These are phyloP conservation scores for Oryzaephilus surinamensis DNA, from an alignment of 1,140 invertebrate species.

Conservation along the genomic window DNA sequence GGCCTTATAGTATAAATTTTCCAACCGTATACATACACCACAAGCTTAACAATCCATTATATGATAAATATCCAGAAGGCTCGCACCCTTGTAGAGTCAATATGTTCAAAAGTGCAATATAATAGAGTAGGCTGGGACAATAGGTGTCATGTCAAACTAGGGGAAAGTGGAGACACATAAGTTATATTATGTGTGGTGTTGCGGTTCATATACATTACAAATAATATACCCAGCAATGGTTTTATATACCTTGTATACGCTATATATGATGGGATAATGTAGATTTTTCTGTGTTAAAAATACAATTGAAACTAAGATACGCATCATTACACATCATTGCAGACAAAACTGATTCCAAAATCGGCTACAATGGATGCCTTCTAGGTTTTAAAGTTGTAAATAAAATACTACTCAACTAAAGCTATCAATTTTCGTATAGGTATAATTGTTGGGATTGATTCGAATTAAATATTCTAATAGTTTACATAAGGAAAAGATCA, in stretches of 20 bases:
- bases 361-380: too few relatives aligned
- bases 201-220: conserved; percentile 3
- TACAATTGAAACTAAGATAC: conserved; percentile 11
- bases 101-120: conserved; percentile 31
- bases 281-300: too few relatives aligned
- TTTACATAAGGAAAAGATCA: too few relatives aligned
- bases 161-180: too few relatives aligned
- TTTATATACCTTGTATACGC: not conserved
- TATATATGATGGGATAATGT: too few relatives aligned
- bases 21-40: not conserved
- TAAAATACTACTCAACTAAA: too few relatives aligned
- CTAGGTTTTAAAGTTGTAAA: too few relatives aligned
- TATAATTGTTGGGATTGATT: too few relatives aligned
- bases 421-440: too few relatives aligned
- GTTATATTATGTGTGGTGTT: conserved; percentile 6
- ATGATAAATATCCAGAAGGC: conserved; percentile 18
- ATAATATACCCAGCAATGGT: not conserved
- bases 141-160: conserved; percentile 28
- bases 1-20: not conserved
- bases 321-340: conserved; percentile 30
- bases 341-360: too few relatives aligned
- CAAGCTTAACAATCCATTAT: conserved; percentile 10
- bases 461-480: too few relatives aligned
- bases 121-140: conserved; percentile 33
- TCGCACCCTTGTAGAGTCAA: conserved; percentile 35